Evolutionary conservation across 2,797 vertebrate species (phyloP), one percentile per base, ranked within the genome.

Genomic region (Champsocephalus gunnari): DNA sequence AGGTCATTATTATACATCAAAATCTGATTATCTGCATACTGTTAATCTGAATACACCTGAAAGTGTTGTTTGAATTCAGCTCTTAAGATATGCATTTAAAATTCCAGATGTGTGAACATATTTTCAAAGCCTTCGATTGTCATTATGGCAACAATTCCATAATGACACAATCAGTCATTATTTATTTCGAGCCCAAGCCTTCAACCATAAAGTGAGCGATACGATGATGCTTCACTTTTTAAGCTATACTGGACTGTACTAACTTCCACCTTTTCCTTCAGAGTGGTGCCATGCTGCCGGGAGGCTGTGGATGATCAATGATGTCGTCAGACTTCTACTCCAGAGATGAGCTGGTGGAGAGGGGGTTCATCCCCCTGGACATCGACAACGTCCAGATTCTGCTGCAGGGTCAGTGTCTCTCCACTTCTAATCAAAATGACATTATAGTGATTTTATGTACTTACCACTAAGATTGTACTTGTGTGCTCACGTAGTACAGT

Each of bases 301-400:
- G 75, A 47, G 73, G 77, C 68, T 21, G 64, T 28, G 64, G 71
- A 65, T 87, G 75, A 90, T 76, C 65, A 41, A 90, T 44, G 9
- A 98, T 98, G 97, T 93, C 94, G 28, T 94, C 94, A 2, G 90
- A 90, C 77, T 69, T 84, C 54, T 62, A 55, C 81, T 66, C 60
- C 81, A 60, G 87, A 48, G 85, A 92, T 80, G 91, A 73, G 66
- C 5, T 19, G 47, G 71, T 79, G 13, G 91, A 94, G 64, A 88
- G 93, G 68, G 94, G 94, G n/a, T 91, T 88, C 78, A 83, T 92
- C 84, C 95, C 96, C 72, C 92, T 94, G 45, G 97, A 96, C 93
- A 97, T 97, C 12, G 97, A 98, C 64, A 93, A 97, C 63, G 93
- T 96, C 69, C 95, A 95, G 53, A 91, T 97, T 19, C 96, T 95